Evolutionary conservation across 2,113 vertebrate species (phyloP), one percentile per base, ranked within the genome.

Genomic region (Collichthys lucidus): DNA sequence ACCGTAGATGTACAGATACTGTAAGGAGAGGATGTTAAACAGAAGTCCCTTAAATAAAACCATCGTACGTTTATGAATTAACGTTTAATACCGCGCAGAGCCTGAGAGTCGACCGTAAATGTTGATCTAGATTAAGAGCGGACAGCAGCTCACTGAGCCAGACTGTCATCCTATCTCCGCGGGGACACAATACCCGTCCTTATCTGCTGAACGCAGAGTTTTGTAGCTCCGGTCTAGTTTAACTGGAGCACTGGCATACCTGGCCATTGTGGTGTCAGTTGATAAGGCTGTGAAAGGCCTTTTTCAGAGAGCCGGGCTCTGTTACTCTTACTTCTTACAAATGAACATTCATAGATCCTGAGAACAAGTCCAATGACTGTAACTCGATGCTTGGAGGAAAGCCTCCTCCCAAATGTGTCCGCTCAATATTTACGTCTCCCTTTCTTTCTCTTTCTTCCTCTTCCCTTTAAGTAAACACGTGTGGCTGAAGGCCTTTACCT

Each of bases 251-350:
- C 40, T 35, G 79, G 4, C 22, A 1, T 29, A 5, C 26, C 70
- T 68, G 65, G 12, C 64, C 7, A 0, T 19, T 11, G 42, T 42
- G 77, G 83, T 88, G 87, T 90, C 86, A 52, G 69, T 68, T 84
- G 79, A 85, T 74, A 66, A 35, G 53, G 29, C 72, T 17, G 55
- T 88, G 85, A 93, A 89, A 85, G 88, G 83, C 79, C 83, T 79
- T 88, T 40, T 91, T 91, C 81, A 90, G 61, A 74, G 80, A 44
- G 0, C 65, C 1, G 55, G 81, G 85, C 80, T 88, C 75, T 72
- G 89, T 86, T 86, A 71, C 90, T 84, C 82, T 87, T 70, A 79
- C 82, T 79, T 72, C 74, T 73, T 22, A 88, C 84, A 88, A 87
- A 74, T 50, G 80, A 62, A 66, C 84, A 68, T 79, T 89, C 80